Evolutionary conservation across 2,888 invertebrate genomes (phyloP).

Genomic region (Adela reaumurella): DNA sequence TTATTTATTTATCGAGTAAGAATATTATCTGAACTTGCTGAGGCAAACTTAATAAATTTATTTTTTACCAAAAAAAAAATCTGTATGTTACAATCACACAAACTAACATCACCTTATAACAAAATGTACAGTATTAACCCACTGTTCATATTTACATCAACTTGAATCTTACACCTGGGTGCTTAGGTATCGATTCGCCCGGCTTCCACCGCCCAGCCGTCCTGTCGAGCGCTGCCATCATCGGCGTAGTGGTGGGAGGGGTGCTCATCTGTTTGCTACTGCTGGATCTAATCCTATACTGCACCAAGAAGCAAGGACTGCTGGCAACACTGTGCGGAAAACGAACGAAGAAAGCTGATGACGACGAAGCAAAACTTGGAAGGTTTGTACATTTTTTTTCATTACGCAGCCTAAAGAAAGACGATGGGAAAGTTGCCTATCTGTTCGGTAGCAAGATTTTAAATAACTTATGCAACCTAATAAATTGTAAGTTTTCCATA

Average conservation of each 20-base stretch:
- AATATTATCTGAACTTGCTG: too few species aligned
- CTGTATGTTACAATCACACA: background rate
- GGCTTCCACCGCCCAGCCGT: slow-evolving; percentile 49
- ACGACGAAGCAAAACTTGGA: slow-evolving; percentile 80
- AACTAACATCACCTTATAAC: background rate
- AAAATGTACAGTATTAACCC: background rate
- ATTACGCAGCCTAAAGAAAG: too few species aligned
- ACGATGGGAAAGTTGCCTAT: too few species aligned
- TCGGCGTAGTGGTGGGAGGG: slow-evolving; percentile 81
- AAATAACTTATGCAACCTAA: too few species aligned
- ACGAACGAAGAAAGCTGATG: slow-evolving; percentile 66
- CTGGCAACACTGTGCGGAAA: slow-evolving; percentile 67
- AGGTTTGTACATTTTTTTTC: slow-evolving; percentile 74
- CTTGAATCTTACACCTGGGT: background rate
- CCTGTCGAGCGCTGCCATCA: slow-evolving; percentile 72
- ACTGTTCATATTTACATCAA: background rate
- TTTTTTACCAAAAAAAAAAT: too few species aligned
- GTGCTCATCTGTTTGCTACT: slow-evolving; percentile 76
- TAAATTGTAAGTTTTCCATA: too few species aligned
- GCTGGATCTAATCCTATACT: slow-evolving; percentile 80
- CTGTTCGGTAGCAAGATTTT: too few species aligned
- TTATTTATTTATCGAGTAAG: too few species aligned
- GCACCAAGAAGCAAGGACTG: slow-evolving; percentile 63
- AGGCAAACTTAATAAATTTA: too few species aligned
- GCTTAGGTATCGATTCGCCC: slow-evolving; percentile 38